These are phyloP conservation scores for Paramormyrops hopkinsi DNA, from an alignment of 2,797 vertebrate genomes.

Conservation along the genomic window DNA sequence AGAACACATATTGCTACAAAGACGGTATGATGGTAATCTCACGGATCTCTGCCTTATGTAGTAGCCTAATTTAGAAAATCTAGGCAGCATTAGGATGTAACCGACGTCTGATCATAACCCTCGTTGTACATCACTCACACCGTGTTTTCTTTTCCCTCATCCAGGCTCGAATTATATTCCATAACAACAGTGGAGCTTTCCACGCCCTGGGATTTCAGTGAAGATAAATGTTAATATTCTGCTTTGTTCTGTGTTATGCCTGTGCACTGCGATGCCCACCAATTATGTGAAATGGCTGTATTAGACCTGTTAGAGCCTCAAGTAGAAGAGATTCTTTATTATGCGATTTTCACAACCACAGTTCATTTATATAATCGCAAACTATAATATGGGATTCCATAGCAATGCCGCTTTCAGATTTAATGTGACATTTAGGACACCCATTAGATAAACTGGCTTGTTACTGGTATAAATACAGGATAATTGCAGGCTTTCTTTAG, in stretches of 20 bases:
- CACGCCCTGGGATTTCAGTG: slow-evolving; percentile 14
- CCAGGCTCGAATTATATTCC: background rate
- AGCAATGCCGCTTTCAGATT: background rate
- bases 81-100: background rate
- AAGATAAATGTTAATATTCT: slow-evolving; percentile 17
- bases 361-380: background rate
- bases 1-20: background rate
- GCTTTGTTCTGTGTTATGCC: background rate
- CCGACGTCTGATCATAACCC: background rate
- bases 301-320: slow-evolving; percentile 1
- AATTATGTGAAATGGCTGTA: background rate
- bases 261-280: background rate
- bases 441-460: background rate
- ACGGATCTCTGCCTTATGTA: background rate
- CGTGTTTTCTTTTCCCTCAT: background rate
- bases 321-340: slow-evolving; percentile 7
- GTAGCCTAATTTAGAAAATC: background rate
- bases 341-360: background rate
- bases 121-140: slow-evolving; percentile 3
- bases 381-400: background rate
- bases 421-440: background rate
- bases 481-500: background rate
- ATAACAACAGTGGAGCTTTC: background rate
- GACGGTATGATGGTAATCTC: background rate
- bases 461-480: background rate